These are phyloP conservation scores for Caracal caracal DNA, from an alignment of 2,113 vertebrate genomes.

Conservation along the genomic window DNA sequence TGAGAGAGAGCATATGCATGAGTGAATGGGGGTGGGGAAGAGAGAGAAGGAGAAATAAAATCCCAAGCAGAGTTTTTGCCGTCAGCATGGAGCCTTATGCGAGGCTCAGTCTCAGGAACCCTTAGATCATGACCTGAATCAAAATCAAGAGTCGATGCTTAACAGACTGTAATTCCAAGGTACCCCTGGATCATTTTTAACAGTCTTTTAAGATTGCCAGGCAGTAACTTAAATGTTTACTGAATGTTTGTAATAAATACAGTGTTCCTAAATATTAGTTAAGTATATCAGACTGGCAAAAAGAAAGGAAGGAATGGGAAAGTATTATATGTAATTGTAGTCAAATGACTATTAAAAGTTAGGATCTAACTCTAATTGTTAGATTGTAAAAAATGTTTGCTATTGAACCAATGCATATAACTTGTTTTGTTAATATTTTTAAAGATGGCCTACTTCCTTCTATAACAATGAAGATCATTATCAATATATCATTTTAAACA, in stretches of 20 bases:
- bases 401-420: background rate
- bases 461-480: background rate
- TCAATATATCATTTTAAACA: background rate
- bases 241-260: background rate
- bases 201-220: background rate
- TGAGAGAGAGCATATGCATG: too few species aligned
- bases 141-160: too few species aligned
- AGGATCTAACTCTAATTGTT: background rate
- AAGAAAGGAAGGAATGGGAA: background rate
- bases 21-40: too few species aligned
- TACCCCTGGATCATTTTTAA: background rate
- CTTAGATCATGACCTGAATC: too few species aligned
- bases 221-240: background rate
- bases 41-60: too few species aligned
- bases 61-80: too few species aligned
- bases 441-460: background rate
- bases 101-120: too few species aligned
- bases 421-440: background rate
- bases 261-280: background rate
- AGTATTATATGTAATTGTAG: background rate
- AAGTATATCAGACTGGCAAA: background rate
- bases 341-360: background rate
- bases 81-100: too few species aligned
- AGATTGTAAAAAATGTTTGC: background rate
- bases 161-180: too few species aligned